Percentiles rank a stretch among this genome's conserved stretches.
Conservation (phyloP, 2,888 invertebrate genomes). For the Oegoconia quadripuncta region DNA sequence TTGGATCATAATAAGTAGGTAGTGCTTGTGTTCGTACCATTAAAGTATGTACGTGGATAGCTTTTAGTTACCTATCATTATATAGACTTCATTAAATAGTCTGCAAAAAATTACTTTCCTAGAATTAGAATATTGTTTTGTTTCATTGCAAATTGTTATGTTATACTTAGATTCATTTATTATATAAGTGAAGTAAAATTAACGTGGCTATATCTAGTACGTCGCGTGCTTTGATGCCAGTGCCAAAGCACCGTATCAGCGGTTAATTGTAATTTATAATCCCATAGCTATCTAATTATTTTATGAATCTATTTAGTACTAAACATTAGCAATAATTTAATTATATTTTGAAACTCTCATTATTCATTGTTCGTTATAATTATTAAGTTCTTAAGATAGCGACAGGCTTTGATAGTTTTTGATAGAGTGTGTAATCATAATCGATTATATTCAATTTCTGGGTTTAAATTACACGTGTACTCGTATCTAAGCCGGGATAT, state of each 20-base stretch:
- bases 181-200: background rate
- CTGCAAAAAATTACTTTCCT: background rate
- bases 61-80: conserved; percentile 15
- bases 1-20: conserved; percentile 14
- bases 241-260: no score
- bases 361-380: conserved; percentile 9
- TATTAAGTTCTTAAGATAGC: background rate
- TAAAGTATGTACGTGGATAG: conserved; percentile 30
- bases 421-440: background rate
- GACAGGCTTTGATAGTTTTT: background rate
- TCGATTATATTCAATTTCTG: background rate
- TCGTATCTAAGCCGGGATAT: background rate
- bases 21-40: conserved; percentile 34
- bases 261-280: no score
- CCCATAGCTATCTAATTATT: background rate
- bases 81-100: background rate
- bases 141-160: background rate
- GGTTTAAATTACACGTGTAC: background rate
- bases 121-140: background rate
- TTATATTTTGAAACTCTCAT: conserved; percentile 7
- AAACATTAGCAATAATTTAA: conserved; percentile 12
- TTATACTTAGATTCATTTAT: background rate
- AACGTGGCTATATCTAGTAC: no score
- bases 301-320: conserved; percentile 6
- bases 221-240: no score